Base-by-base conservation (phyloP, 1,140 invertebrate species). In the Schlechtendalia chinensis region DNA sequence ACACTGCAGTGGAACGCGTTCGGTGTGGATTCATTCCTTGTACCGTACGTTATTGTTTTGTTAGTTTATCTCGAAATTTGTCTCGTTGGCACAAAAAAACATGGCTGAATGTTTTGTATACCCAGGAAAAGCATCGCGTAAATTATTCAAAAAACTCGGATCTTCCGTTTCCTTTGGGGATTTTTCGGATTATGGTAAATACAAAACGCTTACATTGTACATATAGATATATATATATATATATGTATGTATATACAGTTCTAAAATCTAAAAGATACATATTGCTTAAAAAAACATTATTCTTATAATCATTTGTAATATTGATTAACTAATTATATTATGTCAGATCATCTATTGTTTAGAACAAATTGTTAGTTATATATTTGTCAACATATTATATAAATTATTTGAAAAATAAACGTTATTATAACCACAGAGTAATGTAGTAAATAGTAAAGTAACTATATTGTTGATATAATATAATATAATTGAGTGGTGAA, bases 121-220 rank as follows among this genome's bases (percentile, higher is more conserved):
- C 2, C 4, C 67, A 19, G 47, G 16, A 0, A 50, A 11, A 29
- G 16, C 10, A 19, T 53, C 67, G 2, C 24, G 24, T 71, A 27
- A 71, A 11, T 6, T 71, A 53, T 53, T 71, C 22, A 71, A 71
- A 53, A 6, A 53, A 71, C 22, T 71, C 0, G 67, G 47, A 53
- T 71, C 67, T 11, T 53, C 67, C 0, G 47, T 71, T 29, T 71
- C 67, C 12, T 53, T 71, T 50, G 67, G 22, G 5, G 67, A 71
- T 29, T 71, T 50, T 50, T 71, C 45, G 8, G 67, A 71, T 27
- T 71, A 29, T 53, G 67, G 67, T 71, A 71, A 71, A 71, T 71
- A 29, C 16, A 53, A 71, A 53, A 71, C 47, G 10, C 32, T 65
- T n/a, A 8, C 29, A 32, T 67, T 45, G 22, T 22, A 16, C 5